Evolutionary conservation across 2,888 invertebrate species (phyloP), one percentile per base, ranked within the genome.

Genomic region (Apodemia zela): DNA sequence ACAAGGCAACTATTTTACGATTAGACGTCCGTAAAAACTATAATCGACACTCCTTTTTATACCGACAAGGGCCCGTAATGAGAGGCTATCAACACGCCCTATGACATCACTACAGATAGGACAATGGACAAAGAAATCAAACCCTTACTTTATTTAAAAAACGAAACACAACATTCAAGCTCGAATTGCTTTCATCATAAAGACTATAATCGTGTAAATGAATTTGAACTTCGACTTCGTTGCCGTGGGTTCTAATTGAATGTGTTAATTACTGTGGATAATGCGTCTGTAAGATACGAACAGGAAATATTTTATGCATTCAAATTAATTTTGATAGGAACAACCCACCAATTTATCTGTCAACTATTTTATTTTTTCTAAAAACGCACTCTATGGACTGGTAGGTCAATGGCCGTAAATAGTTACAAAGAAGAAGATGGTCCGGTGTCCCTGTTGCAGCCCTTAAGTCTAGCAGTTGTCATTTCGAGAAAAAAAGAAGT

Each of bases 1-100:
- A 10, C 42, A 15, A 15, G 15, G 42, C 42, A 25, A 54, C 21
- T 21, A 6, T 54, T 25, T 54, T 11, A 54, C 18, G 54, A 54
- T 21, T 25, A 54, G 15, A 25, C 21, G 6, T 15, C 54, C 13
- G 54, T 54, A 54, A 54, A 54, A 29, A 54, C 54, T 54, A 54
- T 54, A 54, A 54, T 54, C 25, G 29, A 54, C 54, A 54, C 54
- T 54, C 54, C 54, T 25, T 25, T 54, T 54, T 51, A 45, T 45
- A 25, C 29, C 29, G 54, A 29, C 54, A 54, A 54, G 54, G 54
- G 54, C 60, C 65, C 63, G 70, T 75, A 77, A 78, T 76, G 72
- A 76, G 71, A 64, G 29, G 25, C 72, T 71, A 75, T 76, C 72
- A 74, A 72, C 77, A 75, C 62, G 25, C 60, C 62, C 54, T 63